A percentile compares a stretch with the other conserved stretches of the same genome.
phyloP scores from a whole-genome alignment of 23 tunicate species.

The Trididemnum miniatum region DNA sequence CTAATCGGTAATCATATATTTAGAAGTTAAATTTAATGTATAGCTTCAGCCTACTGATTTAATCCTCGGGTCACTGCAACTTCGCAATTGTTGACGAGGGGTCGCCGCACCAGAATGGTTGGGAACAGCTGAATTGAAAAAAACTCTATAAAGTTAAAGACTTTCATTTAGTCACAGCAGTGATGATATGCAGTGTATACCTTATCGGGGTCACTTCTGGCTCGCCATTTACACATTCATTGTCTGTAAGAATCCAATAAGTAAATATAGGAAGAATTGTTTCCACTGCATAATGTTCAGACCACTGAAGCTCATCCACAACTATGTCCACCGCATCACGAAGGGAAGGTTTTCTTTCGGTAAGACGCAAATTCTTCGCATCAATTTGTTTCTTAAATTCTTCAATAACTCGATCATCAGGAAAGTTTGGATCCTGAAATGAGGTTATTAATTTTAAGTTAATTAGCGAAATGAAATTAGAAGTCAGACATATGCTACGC shows the following conservation, averaged over 20 bases:
- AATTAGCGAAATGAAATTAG: too few species aligned
- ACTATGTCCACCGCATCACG: slow-evolving; percentile 19
- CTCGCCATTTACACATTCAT: background rate
- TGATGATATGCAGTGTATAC: too few species aligned
- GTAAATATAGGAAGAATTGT: slow-evolving; percentile 48
- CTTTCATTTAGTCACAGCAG: too few species aligned
- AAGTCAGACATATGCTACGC: too few species aligned
- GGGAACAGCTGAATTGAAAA: too few species aligned
- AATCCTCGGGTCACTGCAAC: background rate
- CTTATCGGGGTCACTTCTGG: background rate
- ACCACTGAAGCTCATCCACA: slow-evolving; percentile 41
- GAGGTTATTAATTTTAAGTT: too few species aligned
- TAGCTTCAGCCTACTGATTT: too few species aligned
- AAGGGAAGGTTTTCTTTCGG: slow-evolving; percentile 13
- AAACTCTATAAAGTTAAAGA: too few species aligned
- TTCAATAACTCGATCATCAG: slow-evolving; percentile 24
- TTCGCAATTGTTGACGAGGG: background rate
- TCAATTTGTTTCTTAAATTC: slow-evolving; percentile 37
- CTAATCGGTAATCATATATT: background rate
- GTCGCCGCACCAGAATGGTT: background rate
- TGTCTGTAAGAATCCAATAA: slow-evolving; percentile 11
- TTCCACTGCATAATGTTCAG: slow-evolving; percentile 3
- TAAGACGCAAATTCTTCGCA: background rate
- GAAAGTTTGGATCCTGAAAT: too few species aligned
- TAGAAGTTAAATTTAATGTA: too few species aligned